phyloP scores from a whole-genome alignment of 2,888 invertebrate genomes.

The Acholoe squamosa region DNA sequence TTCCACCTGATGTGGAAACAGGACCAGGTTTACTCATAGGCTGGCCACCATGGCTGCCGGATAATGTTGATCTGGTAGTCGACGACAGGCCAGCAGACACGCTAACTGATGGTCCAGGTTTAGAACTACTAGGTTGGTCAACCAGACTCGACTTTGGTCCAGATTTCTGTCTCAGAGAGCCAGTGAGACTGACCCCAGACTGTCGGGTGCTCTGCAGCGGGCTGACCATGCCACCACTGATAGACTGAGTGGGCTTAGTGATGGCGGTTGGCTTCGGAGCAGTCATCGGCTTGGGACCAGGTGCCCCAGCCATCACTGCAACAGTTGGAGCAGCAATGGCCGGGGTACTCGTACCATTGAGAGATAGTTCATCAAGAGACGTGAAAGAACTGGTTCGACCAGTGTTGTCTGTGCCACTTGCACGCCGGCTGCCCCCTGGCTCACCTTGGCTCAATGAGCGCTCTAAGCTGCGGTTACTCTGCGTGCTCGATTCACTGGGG shows the following conservation, averaged over 20 bases:
- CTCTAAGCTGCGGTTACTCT: constrained; percentile 33
- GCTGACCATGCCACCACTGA: neutral
- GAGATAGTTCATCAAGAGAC: constrained; percentile 69
- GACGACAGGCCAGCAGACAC: neutral
- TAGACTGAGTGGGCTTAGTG: constrained; percentile 21
- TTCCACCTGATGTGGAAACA: neutral
- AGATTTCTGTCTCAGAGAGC: neutral
- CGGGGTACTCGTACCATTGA: constrained; percentile 62
- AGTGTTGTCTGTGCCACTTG: constrained; percentile 38
- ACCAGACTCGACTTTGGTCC: neutral
- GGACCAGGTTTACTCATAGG: constrained; percentile 13
- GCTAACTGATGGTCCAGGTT: neutral
- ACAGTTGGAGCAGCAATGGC: constrained; percentile 42
- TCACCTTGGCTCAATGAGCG: neutral
- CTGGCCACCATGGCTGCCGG: neutral
- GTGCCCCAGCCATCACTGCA: constrained; percentile 13
- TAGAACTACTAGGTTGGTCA: neutral
- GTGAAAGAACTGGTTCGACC: constrained; percentile 47
- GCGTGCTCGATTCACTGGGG: constrained; percentile 21
- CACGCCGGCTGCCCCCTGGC: constrained; percentile 1
- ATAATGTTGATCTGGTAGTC: neutral
- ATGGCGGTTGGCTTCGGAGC: constrained; percentile 3
- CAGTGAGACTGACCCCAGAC: constrained; percentile 5
- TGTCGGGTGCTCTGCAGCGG: neutral
- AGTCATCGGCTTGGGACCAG: constrained; percentile 32